Evolutionary conservation across 2,797 vertebrate species (phyloP), one percentile per base, ranked within the genome.

Genomic region (Danio kyathit): DNA sequence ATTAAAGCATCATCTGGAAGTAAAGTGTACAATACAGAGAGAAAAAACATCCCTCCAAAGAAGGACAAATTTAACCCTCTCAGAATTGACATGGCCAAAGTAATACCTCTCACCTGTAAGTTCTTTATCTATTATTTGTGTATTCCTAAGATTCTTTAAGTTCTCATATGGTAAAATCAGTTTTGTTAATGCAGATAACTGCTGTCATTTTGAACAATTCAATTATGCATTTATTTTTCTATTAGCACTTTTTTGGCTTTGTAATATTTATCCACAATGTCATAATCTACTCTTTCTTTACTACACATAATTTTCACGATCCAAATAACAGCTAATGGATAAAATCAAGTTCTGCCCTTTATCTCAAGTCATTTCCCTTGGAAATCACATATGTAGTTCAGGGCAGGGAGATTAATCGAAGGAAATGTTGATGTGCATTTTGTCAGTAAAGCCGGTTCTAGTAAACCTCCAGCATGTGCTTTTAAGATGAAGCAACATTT

Each of bases 51-150:
- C 74, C 90, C 90, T 12, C 91, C 91, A 59, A 95, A 94, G 86
- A 94, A 92, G 81, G 90, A 92, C 73, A 92, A 93, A 89, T 56
- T 90, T 7, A 93, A 95, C 75, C 94, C 94, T 43, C 87, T 95
- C 75, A 94, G 94, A 84, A 89, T 95, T 54, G 92, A 95, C 83
- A 93, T 94, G 91, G 87, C 93, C 61, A 91, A 88, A 73, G 73
- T 86, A 14, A 86, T 87, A 11, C 92, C 92, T 71, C 91, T 92
- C 14, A 90, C 93, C 38, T 94, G 95, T 95, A 86, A 80, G 87
- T 88, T 21, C 3, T 52, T 72, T 7, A 5, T 9, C 56, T 2
- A 0, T 67, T 74, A 82, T 81, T 77, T 3, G 60, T 29, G 46
- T 64, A 74, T 5, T 21, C 1, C 17, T 4, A 59, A 5, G 41